A percentile compares a stretch with the other conserved stretches of the same genome.
These are phyloP conservation scores for Drosophila jambulina DNA, from an alignment of 1,140 invertebrate species.

Conservation along the genomic window DNA sequence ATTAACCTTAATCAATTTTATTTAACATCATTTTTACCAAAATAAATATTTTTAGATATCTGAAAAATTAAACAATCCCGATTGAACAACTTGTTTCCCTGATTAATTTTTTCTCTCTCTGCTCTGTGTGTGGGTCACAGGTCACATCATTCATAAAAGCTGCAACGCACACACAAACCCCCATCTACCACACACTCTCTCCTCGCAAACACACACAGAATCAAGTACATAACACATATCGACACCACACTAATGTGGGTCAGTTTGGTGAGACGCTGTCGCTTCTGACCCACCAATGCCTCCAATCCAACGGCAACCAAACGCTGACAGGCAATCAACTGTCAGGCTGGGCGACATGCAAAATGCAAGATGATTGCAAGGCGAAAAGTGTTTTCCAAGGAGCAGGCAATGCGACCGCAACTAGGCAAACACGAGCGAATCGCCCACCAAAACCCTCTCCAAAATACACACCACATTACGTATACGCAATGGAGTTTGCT, in stretches of 20 bases:
- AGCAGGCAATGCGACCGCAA: conserved; percentile 34
- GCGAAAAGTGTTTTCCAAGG: conserved; percentile 55
- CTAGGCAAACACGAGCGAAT: conserved; percentile 33
- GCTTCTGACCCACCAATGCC: conserved; percentile 20
- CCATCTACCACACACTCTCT: conserved; percentile 1
- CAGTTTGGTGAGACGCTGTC: conserved; percentile 43
- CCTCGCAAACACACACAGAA: background rate
- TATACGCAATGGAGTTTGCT: conserved; percentile 65
- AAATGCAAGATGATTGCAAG: conserved; percentile 67
- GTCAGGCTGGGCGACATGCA: conserved; percentile 49
- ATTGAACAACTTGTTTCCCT: background rate
- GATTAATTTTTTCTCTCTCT: conserved; percentile 10
- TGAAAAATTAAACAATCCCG: background rate
- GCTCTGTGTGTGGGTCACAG: conserved; percentile 28
- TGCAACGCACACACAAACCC: conserved; percentile 21
- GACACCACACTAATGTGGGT: conserved; percentile 64
- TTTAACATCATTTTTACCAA: background rate
- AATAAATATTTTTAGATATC: background rate
- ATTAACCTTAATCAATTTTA: background rate
- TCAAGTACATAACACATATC: conserved; percentile 10
- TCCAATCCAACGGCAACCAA: conserved; percentile 19
- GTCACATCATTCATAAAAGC: conserved; percentile 77
- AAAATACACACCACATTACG: conserved; percentile 58
- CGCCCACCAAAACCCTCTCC: background rate
- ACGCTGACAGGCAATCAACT: conserved; percentile 78